phyloP scores from a whole-genome alignment of 2,888 invertebrate species.

The Drosophila longiperda region DNA sequence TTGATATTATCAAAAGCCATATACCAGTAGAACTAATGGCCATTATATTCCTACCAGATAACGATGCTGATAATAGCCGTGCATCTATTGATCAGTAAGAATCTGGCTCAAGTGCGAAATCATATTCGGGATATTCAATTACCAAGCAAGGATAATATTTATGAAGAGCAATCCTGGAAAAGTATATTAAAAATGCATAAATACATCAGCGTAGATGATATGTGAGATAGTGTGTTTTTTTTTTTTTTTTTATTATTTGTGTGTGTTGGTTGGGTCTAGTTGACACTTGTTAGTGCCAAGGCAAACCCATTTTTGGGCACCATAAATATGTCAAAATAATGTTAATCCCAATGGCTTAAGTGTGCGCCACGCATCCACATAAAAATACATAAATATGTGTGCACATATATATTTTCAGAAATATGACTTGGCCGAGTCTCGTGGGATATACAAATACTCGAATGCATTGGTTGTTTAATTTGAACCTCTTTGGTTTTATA shows the following conservation, averaged over 20 bases:
- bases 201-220: conserved; percentile 68
- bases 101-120: conserved; percentile 48
- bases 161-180: conserved; percentile 47
- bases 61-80: conserved; percentile 75
- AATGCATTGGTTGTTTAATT: conserved; percentile 40
- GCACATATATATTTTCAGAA: conserved; percentile 24
- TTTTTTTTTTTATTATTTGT: conserved; percentile 4
- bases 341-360: conserved; percentile 49
- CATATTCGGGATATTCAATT: conserved; percentile 48
- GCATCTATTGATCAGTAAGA: conserved; percentile 27
- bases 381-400: conserved; percentile 12
- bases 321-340: conserved; percentile 83
- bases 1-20: conserved; percentile 62
- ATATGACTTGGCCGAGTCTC: conserved; percentile 52
- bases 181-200: conserved; percentile 75
- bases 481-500: conserved; percentile 43
- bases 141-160: conserved; percentile 41
- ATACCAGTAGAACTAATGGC: conserved; percentile 68
- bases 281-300: conserved; percentile 63
- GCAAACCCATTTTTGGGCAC: conserved; percentile 57
- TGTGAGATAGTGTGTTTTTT: conserved; percentile 59
- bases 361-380: conserved; percentile 29
- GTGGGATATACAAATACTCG: conserved; percentile 61
- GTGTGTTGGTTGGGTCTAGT: conserved; percentile 31
- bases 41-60: conserved; percentile 76